Base-by-base conservation (phyloP, 2,797 vertebrate genomes). In the Lutjanus campechanus region DNA sequence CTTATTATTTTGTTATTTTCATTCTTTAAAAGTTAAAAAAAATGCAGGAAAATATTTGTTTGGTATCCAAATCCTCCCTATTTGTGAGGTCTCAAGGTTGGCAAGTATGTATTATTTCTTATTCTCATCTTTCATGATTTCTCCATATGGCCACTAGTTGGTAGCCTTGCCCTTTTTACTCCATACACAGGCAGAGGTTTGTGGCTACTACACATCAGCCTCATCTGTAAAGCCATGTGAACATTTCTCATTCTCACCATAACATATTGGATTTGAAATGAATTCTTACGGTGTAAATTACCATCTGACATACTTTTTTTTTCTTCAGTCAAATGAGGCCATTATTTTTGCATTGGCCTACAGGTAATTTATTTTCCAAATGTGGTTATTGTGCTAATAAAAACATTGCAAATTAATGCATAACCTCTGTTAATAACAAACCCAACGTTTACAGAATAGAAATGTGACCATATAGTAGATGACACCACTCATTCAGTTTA, bases 131-230 rank as follows among this genome's bases (percentile, higher is more conserved):
- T 49, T 51, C 3, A 41, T 43, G 11, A 47, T n/a, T 1, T 25
- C 22, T 70, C 17, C 11, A 72, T 20, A 1, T 50, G 40, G 16
- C 89, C 92, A 89, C 89, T 91, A 93, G 93, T 67, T 75, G 81
- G 89, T 68, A 92, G 87, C 66, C 69, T 92, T 91, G 69, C 7
- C 46, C 77, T 79, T 64, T 69, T 19, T 73, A 56, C 72, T 47
- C 65, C 0, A 55, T 55, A 13, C 53, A 41, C 20, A 53, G 55
- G 16, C 55, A 17, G 22, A 29, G 36, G 20, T 63, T 64, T 47
- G 17, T 8, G 1, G 36, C 44, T 11, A n/a, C 8, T 11, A 19
- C 17, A 50, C n/a, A 53, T 22, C 53, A 50, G 1, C 25, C 11
- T 4, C 55, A 64, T 40, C 22, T 73, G 36, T 76, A 25, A 73